A percentile compares a stretch with the other conserved stretches of the same genome.
phyloP scores from a whole-genome alignment of 2,797 vertebrate genomes.

The Hozukius guyotensis region DNA sequence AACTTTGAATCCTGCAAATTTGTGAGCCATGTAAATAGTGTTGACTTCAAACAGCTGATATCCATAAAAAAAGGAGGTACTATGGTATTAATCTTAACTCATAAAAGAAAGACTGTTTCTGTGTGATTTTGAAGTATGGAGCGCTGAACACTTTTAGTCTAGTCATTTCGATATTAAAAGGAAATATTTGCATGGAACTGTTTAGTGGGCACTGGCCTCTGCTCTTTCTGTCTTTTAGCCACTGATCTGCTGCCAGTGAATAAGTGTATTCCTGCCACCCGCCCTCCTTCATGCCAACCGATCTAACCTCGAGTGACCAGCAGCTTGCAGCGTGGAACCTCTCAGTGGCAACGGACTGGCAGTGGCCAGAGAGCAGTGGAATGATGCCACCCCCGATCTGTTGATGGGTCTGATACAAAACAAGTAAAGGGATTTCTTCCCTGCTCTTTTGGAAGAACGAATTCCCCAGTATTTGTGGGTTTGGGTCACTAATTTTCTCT shows the following conservation, averaged over 20 bases:
- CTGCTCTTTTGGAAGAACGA: background rate
- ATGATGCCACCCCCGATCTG: background rate
- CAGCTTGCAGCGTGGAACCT: background rate
- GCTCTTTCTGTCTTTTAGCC: conserved; percentile 11
- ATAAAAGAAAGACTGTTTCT: background rate
- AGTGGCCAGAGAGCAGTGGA: background rate
- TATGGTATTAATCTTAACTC: background rate
- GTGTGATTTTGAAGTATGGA: background rate
- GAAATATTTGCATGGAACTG: conserved; percentile 23
- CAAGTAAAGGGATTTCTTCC: background rate
- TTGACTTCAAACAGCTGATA: background rate
- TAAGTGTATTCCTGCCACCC: conserved; percentile 7
- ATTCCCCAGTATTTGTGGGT: background rate
- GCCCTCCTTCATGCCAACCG: background rate
- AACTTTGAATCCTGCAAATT: background rate
- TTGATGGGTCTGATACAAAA: conserved; percentile 5
- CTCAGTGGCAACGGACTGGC: background rate
- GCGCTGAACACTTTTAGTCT: background rate
- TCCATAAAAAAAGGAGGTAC: background rate
- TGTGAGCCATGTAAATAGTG: background rate
- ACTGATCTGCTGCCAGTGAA: conserved; percentile 16
- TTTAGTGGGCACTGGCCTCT: conserved; percentile 1
- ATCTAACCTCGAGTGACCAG: background rate
- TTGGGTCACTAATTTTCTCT: conserved; percentile 6
- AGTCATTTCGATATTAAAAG: conserved; percentile 7